Evolutionary conservation across 2,797 vertebrate species (phyloP).

Genomic region (Darevskia mixta): DNA sequence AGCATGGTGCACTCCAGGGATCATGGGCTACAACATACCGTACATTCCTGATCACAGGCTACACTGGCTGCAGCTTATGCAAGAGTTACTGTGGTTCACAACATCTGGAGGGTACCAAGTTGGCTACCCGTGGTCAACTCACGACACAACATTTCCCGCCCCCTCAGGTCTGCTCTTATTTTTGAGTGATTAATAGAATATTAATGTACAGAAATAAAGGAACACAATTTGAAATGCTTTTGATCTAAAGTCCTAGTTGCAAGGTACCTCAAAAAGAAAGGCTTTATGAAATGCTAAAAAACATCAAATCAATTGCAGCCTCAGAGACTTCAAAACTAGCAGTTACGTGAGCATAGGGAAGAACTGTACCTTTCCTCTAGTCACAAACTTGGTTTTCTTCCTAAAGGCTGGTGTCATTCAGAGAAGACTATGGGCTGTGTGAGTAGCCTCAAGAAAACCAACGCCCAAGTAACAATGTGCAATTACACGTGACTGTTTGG

Average conservation of each 20-base stretch:
- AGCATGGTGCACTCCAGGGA: no score
- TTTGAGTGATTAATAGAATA: not conserved
- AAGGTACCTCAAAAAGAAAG: not conserved
- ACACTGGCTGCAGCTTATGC: no score
- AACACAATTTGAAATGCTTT: not conserved
- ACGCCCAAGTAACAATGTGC: not conserved
- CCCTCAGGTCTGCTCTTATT: not conserved
- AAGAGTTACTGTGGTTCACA: no score
- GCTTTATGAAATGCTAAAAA: not conserved
- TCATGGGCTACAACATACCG: no score
- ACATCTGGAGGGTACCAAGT: no score
- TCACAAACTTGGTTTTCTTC: not conserved
- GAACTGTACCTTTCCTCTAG: conserved; percentile 24
- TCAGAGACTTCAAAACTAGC: not conserved
- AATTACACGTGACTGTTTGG: conserved; percentile 24
- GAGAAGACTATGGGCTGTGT: not conserved
- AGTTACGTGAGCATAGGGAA: not conserved
- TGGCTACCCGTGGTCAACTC: no score
- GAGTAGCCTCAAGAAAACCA: conserved; percentile 53
- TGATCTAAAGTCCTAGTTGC: not conserved
- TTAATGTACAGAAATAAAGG: not conserved
- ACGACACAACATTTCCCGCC: not conserved
- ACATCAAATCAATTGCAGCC: not conserved
- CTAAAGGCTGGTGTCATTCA: not conserved
- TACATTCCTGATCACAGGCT: no score